Percentiles rank a stretch among this genome's conserved stretches.
Evolutionary conservation across 2,888 invertebrate species (phyloP).

Genomic region (Hypomecis atomaria): DNA sequence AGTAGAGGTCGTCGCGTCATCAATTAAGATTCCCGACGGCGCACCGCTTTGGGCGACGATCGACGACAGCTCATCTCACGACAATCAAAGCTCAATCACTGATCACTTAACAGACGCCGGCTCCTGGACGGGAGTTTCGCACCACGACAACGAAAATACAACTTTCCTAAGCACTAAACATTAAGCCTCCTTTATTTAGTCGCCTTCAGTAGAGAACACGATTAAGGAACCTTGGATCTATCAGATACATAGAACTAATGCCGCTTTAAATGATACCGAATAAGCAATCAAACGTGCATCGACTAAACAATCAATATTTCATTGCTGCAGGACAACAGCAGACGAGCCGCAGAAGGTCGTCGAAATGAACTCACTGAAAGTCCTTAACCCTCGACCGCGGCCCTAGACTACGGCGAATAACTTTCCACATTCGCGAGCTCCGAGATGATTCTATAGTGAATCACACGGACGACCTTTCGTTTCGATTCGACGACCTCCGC

Average conservation of each 20-base stretch:
- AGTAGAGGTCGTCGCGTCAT: slow-evolving; percentile 71
- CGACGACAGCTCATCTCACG: slow-evolving; percentile 33
- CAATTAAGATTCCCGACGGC: slow-evolving; percentile 64
- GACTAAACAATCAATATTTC: slow-evolving; percentile 33
- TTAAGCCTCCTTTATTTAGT: neutral
- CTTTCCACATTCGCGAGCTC: slow-evolving; percentile 33
- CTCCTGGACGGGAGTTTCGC: neutral
- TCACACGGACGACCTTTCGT: slow-evolving; percentile 48
- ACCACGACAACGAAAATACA: neutral
- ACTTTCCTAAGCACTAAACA: neutral
- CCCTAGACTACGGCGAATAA: slow-evolving; percentile 32
- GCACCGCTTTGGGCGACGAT: slow-evolving; percentile 55
- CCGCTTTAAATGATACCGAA: slow-evolving; percentile 13
- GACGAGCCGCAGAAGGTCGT: slow-evolving; percentile 16
- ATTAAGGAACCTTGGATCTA: neutral
- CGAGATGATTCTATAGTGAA: slow-evolving; percentile 54
- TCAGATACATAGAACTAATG: neutral
- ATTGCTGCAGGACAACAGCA: slow-evolving; percentile 37
- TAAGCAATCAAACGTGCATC: slow-evolving; percentile 24
- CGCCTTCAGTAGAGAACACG: too few relatives aligned
- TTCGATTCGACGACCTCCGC: slow-evolving; percentile 53
- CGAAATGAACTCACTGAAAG: slow-evolving; percentile 20
- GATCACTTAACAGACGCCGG: neutral
- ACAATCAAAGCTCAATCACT: neutral
- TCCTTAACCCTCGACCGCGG: slow-evolving; percentile 32